Percentiles rank a stretch among this genome's conserved stretches.
phyloP scores from a whole-genome alignment of 92 coral and sea anemone species.

The Zoanthus sociatus region DNA sequence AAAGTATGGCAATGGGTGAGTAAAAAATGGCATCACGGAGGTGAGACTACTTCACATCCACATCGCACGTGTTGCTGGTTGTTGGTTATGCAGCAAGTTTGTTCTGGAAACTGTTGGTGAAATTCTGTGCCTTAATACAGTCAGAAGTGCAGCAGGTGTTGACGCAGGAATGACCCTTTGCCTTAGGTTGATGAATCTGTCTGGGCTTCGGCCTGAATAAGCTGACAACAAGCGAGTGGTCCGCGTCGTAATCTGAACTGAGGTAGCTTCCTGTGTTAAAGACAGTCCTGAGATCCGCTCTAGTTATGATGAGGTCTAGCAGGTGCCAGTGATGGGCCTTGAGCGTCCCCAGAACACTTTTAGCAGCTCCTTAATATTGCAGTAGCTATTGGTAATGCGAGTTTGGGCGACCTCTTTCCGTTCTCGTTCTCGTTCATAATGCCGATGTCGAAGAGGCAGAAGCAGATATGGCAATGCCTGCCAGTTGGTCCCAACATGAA shows the following conservation, averaged over 20 bases:
- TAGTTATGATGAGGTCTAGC: not conserved
- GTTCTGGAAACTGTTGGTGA: not conserved
- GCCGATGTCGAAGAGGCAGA: not conserved
- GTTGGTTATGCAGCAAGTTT: not conserved
- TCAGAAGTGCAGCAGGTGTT: not conserved
- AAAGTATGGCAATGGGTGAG: not conserved
- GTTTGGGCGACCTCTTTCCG: too few species aligned
- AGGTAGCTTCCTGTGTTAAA: not conserved
- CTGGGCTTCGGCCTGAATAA: not conserved
- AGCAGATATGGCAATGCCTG: not conserved
- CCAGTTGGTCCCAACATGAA: not conserved
- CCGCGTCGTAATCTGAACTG: not conserved
- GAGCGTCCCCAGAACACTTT: too few species aligned
- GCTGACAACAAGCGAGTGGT: not conserved
- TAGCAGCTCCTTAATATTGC: too few species aligned
- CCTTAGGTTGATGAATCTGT: not conserved
- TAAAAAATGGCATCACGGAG: not conserved
- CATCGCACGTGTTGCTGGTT: not conserved
- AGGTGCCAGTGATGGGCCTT: too few species aligned
- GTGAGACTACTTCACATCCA: not conserved
- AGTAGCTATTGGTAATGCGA: too few species aligned
- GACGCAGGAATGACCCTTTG: not conserved
- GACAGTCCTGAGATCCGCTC: not conserved
- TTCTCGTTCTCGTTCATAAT: not conserved
- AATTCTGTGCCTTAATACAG: not conserved